These are phyloP conservation scores for Lathronympha strigana DNA, from an alignment of 2,888 invertebrate species.

Conservation along the genomic window DNA sequence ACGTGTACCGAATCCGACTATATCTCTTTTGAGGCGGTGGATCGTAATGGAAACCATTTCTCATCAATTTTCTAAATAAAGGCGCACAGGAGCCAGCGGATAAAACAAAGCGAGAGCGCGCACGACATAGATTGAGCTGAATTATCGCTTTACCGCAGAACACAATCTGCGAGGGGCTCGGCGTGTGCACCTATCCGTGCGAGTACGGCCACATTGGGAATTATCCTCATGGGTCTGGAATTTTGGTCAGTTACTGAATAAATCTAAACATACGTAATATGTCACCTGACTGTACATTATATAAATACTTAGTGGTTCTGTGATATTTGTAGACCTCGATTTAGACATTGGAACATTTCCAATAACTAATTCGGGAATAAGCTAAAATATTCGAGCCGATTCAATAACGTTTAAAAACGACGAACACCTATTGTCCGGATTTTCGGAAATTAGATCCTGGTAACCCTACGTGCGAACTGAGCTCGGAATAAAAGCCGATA, in stretches of 20 bases:
- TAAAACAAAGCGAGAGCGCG: conserved; percentile 81
- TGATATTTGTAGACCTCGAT: too few species aligned
- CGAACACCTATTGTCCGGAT: not conserved
- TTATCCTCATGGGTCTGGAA: not conserved
- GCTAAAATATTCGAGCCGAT: too few species aligned
- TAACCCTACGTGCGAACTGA: conserved; percentile 7
- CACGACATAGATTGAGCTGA: conserved; percentile 84
- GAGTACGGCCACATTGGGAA: not conserved
- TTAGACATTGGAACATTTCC: too few species aligned
- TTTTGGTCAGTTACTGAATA: not conserved
- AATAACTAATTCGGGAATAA: too few species aligned
- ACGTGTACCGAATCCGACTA: conserved; percentile 66
- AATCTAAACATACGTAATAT: too few species aligned
- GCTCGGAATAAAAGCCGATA: conserved; percentile 58
- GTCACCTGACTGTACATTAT: too few species aligned
- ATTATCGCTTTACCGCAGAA: conserved; percentile 85
- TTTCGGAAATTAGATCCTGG: not conserved
- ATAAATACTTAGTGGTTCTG: too few species aligned
- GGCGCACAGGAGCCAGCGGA: conserved; percentile 82
- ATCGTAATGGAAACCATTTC: conserved; percentile 83
- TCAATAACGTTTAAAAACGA: too few species aligned
- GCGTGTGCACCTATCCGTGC: conserved; percentile 37
- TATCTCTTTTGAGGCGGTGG: conserved; percentile 79
- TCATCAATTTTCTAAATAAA: conserved; percentile 85
- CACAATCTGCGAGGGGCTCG: conserved; percentile 70